Conservation (phyloP, 1,140 invertebrate species). For the Drosophila tropicalis region DNA sequence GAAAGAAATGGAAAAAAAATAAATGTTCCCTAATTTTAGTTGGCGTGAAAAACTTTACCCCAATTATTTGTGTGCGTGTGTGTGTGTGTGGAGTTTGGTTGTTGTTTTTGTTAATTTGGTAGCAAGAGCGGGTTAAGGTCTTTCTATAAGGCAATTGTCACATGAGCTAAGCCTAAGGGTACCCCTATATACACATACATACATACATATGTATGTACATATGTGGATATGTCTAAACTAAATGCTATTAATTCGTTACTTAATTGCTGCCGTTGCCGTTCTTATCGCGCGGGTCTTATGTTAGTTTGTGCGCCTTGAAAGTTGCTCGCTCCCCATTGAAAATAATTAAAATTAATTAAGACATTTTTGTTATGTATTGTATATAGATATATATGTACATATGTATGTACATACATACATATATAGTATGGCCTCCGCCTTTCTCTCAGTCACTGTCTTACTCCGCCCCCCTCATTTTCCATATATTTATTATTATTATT, state of each 20-base stretch:
- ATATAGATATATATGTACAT: constrained; percentile 1
- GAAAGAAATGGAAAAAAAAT: constrained; percentile 40
- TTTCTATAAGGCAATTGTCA: constrained; percentile 42
- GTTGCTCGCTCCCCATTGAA: constrained; percentile 74
- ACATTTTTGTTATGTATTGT: constrained; percentile 54
- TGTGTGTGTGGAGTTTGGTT: background rate
- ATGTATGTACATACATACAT: constrained; percentile 2
- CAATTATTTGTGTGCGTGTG: constrained; percentile 4
- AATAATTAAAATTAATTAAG: constrained; percentile 82
- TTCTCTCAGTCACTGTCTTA: constrained; percentile 13
- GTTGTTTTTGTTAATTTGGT: constrained; percentile 26
- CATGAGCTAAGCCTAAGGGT: constrained; percentile 53
- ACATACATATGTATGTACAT: constrained; percentile 14
- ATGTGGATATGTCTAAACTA: constrained; percentile 43
- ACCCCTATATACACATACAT: constrained; percentile 57
- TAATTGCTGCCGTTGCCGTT: constrained; percentile 60
- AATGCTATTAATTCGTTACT: constrained; percentile 76
- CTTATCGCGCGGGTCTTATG: constrained; percentile 59
- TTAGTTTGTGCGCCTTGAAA: constrained; percentile 69
- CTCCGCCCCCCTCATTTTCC: background rate
- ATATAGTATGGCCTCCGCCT: constrained; percentile 48
- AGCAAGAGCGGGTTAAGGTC: constrained; percentile 66
- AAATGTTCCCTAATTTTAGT: constrained; percentile 31
- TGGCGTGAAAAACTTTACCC: constrained; percentile 51
- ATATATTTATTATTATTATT: constrained; percentile 15